Evolutionary conservation across 2,113 vertebrate genomes (phyloP).

Genomic region (Himantopus leucocephalus): DNA sequence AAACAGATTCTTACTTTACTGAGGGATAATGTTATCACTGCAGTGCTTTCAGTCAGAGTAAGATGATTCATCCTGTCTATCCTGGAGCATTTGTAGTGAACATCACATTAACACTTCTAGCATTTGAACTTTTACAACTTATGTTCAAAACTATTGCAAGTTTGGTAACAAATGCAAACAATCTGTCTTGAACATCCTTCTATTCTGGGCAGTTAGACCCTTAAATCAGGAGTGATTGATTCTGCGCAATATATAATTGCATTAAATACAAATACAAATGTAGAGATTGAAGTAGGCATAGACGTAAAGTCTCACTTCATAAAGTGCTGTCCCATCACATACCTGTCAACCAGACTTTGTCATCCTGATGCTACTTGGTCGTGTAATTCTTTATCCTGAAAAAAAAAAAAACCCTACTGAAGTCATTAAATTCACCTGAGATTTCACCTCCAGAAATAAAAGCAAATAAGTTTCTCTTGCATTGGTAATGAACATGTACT

Average conservation of each 20-base stretch:
- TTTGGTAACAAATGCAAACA: not conserved
- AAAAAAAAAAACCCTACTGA: fast-evolving
- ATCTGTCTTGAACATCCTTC: not conserved
- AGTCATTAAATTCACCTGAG: not conserved
- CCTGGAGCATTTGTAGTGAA: not conserved
- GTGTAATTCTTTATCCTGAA: not conserved
- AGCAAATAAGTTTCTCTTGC: not conserved
- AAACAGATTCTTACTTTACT: not conserved
- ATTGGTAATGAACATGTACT: not conserved
- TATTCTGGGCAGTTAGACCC: not conserved
- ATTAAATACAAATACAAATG: not conserved
- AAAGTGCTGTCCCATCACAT: not conserved
- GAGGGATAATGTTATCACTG: not conserved
- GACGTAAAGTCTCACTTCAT: not conserved
- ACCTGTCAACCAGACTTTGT: not conserved
- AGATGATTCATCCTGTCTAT: not conserved
- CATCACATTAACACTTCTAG: not conserved
- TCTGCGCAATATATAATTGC: not conserved
- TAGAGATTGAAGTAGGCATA: not conserved
- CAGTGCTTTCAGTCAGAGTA: not conserved
- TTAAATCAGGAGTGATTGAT: not conserved
- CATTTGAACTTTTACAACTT: not conserved
- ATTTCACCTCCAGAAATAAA: not conserved
- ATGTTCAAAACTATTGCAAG: not conserved
- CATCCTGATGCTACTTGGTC: not conserved